Base-by-base conservation (phyloP, 1,140 invertebrate genomes). In the Bombus fervidus region DNA sequence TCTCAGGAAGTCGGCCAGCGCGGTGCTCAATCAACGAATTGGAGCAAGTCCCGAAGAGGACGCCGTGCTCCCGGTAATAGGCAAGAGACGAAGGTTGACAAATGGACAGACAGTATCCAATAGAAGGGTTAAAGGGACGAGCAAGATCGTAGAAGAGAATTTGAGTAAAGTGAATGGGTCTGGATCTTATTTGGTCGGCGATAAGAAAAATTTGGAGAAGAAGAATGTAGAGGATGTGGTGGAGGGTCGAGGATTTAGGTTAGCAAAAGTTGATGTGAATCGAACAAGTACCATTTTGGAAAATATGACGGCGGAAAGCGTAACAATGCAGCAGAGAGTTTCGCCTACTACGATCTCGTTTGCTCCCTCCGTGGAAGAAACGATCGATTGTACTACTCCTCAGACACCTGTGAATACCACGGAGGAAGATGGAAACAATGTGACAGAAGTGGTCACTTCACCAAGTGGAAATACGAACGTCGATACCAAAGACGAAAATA, bases 11-110 rank as follows among this genome's bases (percentile, higher is more conserved):
- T 91, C 91, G 8, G 92, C 91, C 0, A 93, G 92, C 83, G 92
- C 92, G 22, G 92, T 93, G 75, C 68, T 93, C 0, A 92, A 93
- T 87, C 92, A 93, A 41, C 78, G 92, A 43, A 86, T 83, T 39
- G 77, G 83, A 9, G 71, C 31, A 8, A 87, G 72, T 39, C 82
- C 80, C 57, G 92, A 90, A 25, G 75, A 87, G 72, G 57, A 18
- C 4, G 31, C 3, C 3, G 1, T 53, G 18, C 47, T 37, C 22
- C 5, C 79, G 15, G 39, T 6, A 31, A 6, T 57, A 13, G 77
- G n/a, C 6, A 89, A 89, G n/a, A 68, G 88, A 10, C 62, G 83
- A 8, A 82, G 88, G 2, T 39, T 78, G 37, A 28, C 78, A 81
- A 59, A 81, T 85, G 73, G 82, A 78, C 69, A 88, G 78, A 81